Evolutionary conservation across 2,888 invertebrate genomes (phyloP), one percentile per base, ranked within the genome.

Genomic region (Onthophagus sagittarius): DNA sequence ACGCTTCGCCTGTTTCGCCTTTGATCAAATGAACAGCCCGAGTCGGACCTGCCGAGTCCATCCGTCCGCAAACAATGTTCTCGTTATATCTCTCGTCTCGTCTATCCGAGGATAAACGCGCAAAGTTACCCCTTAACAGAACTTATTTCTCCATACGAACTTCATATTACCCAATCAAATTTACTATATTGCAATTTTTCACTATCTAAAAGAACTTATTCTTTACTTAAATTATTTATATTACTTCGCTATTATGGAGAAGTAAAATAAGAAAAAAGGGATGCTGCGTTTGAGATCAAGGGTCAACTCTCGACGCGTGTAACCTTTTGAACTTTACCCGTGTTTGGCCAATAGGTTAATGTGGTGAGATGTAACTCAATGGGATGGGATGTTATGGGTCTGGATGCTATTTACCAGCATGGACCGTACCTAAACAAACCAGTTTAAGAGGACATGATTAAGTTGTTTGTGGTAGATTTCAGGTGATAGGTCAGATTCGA

Each of bases 51-150:
- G 71, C 72, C 73, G 76, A 76, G 78, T 75, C 78, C 79, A 74
- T 76, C 75, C 78, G 77, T 75, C 75, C 77, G 78, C 76, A 75
- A 77, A 79, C 78, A 79, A 79, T 78, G 77, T 78, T 77, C 75
- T 77, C 74, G 74, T 74, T 74, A 72, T 72, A 72, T 70, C 62
- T 70, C 39, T 53, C 39, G 39, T 53, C 39, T 62, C 62, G 62
- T 67, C 23, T 67, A 67, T 23, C 67, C 31, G 67, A 32, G 23
- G 31, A n/a, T n/a, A 67, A 15, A 67, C 67, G n/a, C 23, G 67
- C 31, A 32, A 67, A 67, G 67, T 31, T 67, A 67, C 23, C 67
- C 15, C 31, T n/a, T 67, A 23, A n/a, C 15, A 23, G 32, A 23
- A 7, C 63, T 13, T 32, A 23, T 32, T n/a, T 67, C 23, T 15